phyloP scores from a whole-genome alignment of 2,888 invertebrate species.

The Ochropleura plecta region DNA sequence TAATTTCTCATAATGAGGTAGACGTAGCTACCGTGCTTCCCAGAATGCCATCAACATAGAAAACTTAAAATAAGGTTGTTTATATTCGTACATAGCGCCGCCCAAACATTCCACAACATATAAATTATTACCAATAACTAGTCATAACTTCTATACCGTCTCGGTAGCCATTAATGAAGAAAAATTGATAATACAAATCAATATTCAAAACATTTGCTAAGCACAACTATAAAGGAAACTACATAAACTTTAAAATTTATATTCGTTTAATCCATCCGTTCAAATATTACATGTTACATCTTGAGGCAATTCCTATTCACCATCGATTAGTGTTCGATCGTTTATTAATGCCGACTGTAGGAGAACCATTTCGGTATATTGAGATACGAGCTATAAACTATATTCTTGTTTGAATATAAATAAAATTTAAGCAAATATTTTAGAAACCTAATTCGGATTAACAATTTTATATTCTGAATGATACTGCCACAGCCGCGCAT shows the following conservation, averaged over 20 bases:
- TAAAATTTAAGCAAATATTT: constrained; percentile 80
- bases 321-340: constrained; percentile 79
- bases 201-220: constrained; percentile 75
- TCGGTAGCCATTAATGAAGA: constrained; percentile 77
- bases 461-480: constrained; percentile 62
- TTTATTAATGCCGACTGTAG: constrained; percentile 74
- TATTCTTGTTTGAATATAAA: constrained; percentile 79
- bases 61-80: constrained; percentile 73
- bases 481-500: constrained; percentile 52
- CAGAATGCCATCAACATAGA: constrained; percentile 70
- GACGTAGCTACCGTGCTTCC: constrained; percentile 78
- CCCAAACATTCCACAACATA: constrained; percentile 58
- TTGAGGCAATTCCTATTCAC: constrained; percentile 82
- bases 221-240: constrained; percentile 72
- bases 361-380: constrained; percentile 75
- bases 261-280: constrained; percentile 75
- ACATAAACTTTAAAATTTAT: constrained; percentile 79
- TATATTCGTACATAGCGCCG: constrained; percentile 70
- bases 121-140: constrained; percentile 71
- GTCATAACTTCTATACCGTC: constrained; percentile 67
- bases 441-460: constrained; percentile 69
- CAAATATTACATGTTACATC: constrained; percentile 76
- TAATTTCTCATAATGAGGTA: constrained; percentile 80
- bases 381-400: constrained; percentile 77
- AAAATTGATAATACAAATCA: constrained; percentile 78